A percentile compares a stretch with the other conserved stretches of the same genome.
Evolutionary conservation across 1,140 invertebrate genomes (phyloP).

Genomic region (Nomia melanderi): DNA sequence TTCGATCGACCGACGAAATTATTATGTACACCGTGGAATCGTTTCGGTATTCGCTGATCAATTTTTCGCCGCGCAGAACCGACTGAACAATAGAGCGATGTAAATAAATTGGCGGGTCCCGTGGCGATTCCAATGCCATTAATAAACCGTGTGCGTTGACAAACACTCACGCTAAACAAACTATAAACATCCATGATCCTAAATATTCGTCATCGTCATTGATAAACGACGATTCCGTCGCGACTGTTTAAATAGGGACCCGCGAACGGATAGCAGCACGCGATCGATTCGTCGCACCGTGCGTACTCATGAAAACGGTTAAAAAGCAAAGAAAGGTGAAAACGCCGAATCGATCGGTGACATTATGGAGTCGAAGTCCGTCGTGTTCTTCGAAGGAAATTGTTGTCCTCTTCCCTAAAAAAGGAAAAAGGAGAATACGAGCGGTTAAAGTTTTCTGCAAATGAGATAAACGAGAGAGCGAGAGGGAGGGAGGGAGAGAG

Average conservation of each 20-base stretch:
- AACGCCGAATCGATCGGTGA: background rate
- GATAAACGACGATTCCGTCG: conserved; percentile 22
- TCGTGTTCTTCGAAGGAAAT: background rate
- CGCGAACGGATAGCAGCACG: background rate
- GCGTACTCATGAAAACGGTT: background rate
- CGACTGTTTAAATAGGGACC: conserved; percentile 20
- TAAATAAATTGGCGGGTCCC: conserved; percentile 32
- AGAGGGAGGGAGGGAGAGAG: background rate
- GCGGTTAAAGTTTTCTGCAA: conserved; percentile 25
- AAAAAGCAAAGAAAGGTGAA: background rate
- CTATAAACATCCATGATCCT: conserved; percentile 49
- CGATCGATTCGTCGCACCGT: background rate
- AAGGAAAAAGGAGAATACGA: too few species aligned
- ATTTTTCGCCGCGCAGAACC: conserved; percentile 23
- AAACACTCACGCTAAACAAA: conserved; percentile 41
- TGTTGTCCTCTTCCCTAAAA: background rate
- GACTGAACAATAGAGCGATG: conserved; percentile 38
- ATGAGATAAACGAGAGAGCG: background rate
- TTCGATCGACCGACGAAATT: conserved; percentile 20
- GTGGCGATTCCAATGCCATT: conserved; percentile 26
- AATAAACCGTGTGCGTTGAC: conserved; percentile 40
- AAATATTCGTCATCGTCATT: conserved; percentile 39
- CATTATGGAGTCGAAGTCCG: conserved; percentile 1
- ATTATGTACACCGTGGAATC: conserved; percentile 22
- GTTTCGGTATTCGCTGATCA: conserved; percentile 33